phyloP scores from a whole-genome alignment of 2,113 vertebrate species.

The Gambusia holbrooki region DNA sequence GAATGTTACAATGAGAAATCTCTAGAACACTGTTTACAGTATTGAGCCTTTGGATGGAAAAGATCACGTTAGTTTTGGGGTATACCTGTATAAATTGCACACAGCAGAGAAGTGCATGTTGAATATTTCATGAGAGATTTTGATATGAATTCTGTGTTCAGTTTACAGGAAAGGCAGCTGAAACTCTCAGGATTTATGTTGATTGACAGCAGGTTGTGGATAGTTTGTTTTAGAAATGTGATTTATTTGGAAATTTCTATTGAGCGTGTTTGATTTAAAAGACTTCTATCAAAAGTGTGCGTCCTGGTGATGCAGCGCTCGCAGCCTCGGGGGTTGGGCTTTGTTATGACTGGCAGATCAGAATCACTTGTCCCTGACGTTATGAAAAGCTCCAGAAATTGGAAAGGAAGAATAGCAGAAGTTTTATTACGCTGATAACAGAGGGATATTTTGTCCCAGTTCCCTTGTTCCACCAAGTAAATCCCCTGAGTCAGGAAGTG shows the following conservation, averaged over 20 bases:
- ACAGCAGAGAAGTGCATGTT: conserved; percentile 3
- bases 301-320: conserved; percentile 14
- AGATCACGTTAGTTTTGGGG: not conserved
- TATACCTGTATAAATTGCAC: conserved; percentile 1
- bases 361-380: conserved; percentile 49
- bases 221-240: not conserved
- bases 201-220: conserved; percentile 2
- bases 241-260: not conserved
- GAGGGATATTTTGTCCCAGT: conserved; percentile 39
- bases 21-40: not conserved
- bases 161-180: conserved; percentile 4
- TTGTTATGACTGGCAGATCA: conserved; percentile 28
- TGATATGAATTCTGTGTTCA: conserved; percentile 34
- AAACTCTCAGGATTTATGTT: not conserved
- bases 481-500: conserved; percentile 80
- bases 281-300: not conserved
- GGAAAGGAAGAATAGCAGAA: conserved; percentile 27
- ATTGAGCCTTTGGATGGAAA: not conserved
- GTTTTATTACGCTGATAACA: conserved; percentile 24
- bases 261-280: not conserved
- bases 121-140: conserved; percentile 26
- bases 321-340: conserved; percentile 21
- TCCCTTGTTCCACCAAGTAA: conserved; percentile 47
- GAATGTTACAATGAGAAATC: too few relatives aligned
- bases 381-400: conserved; percentile 35